phyloP scores from a whole-genome alignment of 2,888 invertebrate species.

The Nephrotoma appendiculata region DNA sequence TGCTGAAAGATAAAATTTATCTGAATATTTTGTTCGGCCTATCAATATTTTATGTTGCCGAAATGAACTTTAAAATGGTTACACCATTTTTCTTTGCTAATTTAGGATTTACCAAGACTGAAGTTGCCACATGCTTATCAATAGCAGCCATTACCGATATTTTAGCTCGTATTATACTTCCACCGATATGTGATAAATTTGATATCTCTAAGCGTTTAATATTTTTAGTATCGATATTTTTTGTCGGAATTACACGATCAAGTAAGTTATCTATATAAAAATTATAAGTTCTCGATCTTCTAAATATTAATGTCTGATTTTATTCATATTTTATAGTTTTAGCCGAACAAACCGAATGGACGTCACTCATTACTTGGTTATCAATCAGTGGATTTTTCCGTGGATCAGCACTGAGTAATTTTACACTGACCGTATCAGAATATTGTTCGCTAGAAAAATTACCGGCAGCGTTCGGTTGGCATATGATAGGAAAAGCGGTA shows the following conservation, averaged over 20 bases:
- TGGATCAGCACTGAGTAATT: slow-evolving; percentile 62
- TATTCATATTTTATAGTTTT: slow-evolving; percentile 36
- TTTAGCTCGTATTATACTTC: slow-evolving; percentile 53
- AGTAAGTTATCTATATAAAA: slow-evolving; percentile 37
- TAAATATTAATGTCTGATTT: slow-evolving; percentile 4
- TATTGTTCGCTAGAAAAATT: slow-evolving; percentile 56
- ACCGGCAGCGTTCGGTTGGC: slow-evolving; percentile 62
- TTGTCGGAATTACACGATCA: slow-evolving; percentile 56
- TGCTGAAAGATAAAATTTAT: slow-evolving; percentile 56
- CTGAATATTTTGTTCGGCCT: slow-evolving; percentile 56
- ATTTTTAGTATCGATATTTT: slow-evolving; percentile 55
- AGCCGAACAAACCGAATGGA: slow-evolving; percentile 58
- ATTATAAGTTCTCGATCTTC: not conserved
- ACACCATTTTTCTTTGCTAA: slow-evolving; percentile 52
- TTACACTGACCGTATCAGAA: slow-evolving; percentile 64
- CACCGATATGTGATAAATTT: slow-evolving; percentile 57
- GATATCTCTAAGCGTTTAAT: slow-evolving; percentile 53
- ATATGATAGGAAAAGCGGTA: slow-evolving; percentile 61
- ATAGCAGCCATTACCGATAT: slow-evolving; percentile 63
- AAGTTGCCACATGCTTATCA: slow-evolving; percentile 59
- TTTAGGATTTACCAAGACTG: slow-evolving; percentile 46
- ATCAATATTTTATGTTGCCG: slow-evolving; percentile 59
- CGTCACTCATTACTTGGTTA: slow-evolving; percentile 50
- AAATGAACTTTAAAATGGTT: slow-evolving; percentile 60
- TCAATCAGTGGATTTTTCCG: slow-evolving; percentile 65